Percentiles rank a stretch among this genome's conserved stretches.
phyloP scores from a whole-genome alignment of 2,113 vertebrate genomes.

The Serinus canaria region DNA sequence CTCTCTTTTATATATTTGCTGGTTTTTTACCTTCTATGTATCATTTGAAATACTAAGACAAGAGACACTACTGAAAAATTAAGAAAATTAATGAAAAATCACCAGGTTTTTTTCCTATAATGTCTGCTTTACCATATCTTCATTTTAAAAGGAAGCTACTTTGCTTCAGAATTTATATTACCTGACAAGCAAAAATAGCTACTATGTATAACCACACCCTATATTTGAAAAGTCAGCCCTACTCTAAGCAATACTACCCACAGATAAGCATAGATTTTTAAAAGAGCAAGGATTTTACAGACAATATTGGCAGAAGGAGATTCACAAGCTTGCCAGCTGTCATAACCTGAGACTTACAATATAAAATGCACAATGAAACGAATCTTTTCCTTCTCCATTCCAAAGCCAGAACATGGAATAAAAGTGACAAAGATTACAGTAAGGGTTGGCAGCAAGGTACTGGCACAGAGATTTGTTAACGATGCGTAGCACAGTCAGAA shows the following conservation, averaged over 20 bases:
- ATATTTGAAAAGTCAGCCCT: not conserved
- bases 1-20: not conserved
- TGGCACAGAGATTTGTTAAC: not conserved
- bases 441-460: not conserved
- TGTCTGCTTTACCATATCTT: not conserved
- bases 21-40: not conserved
- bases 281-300: not conserved
- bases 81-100: not conserved
- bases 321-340: not conserved
- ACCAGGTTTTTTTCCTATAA: accelerated
- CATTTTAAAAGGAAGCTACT: not conserved
- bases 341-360: not conserved
- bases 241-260: not conserved
- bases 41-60: not conserved
- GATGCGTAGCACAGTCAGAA: not conserved
- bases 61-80: not conserved
- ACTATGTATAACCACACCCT: not conserved
- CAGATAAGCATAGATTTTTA: not conserved
- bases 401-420: not conserved
- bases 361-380: not conserved
- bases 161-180: not conserved
- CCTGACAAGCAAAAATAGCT: not conserved
- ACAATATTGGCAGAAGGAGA: not conserved
- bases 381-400: not conserved
- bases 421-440: not conserved